Evolutionary conservation across 2,888 invertebrate genomes (phyloP).

Genomic region (Perithous albicinctus): DNA sequence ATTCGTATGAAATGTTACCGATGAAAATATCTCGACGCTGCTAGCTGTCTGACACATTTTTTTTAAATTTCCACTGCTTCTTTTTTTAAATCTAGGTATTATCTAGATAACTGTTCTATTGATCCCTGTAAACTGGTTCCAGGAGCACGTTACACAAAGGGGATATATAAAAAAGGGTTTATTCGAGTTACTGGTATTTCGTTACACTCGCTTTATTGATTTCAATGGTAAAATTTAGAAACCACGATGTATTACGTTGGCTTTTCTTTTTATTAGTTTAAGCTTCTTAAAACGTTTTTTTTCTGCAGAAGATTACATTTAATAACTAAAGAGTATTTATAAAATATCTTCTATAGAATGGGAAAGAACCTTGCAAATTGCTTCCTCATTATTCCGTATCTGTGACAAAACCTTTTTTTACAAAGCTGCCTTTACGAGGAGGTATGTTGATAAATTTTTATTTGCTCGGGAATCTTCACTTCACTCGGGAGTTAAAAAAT

Average conservation of each 20-base stretch:
- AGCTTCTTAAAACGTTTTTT: too few relatives aligned
- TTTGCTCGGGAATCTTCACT: too few relatives aligned
- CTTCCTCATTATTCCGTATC: too few relatives aligned
- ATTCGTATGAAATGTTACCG: conserved; percentile 42
- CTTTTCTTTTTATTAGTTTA: too few relatives aligned
- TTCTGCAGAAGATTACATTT: too few relatives aligned
- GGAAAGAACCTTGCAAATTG: too few relatives aligned
- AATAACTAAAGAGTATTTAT: too few relatives aligned
- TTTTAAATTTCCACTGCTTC: conserved; percentile 19
- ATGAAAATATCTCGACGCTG: conserved; percentile 26
- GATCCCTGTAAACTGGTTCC: conserved; percentile 33
- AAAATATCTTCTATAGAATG: too few relatives aligned
- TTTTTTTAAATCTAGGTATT: conserved; percentile 18
- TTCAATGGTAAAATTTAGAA: conserved; percentile 42
- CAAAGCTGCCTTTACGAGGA: too few relatives aligned
- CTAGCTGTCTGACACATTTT: conserved; percentile 11
- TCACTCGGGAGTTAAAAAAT: too few relatives aligned
- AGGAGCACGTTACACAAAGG: conserved; percentile 44
- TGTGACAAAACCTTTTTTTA: too few relatives aligned
- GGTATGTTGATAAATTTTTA: too few relatives aligned
- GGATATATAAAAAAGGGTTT: conserved; percentile 24
- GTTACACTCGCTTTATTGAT: conserved; percentile 42
- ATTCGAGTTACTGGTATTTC: conserved; percentile 28
- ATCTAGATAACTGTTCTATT: conserved; percentile 38
- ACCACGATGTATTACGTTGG: not conserved